phyloP scores from a whole-genome alignment of 2,888 invertebrate genomes.

The Galeruca laticollis region DNA sequence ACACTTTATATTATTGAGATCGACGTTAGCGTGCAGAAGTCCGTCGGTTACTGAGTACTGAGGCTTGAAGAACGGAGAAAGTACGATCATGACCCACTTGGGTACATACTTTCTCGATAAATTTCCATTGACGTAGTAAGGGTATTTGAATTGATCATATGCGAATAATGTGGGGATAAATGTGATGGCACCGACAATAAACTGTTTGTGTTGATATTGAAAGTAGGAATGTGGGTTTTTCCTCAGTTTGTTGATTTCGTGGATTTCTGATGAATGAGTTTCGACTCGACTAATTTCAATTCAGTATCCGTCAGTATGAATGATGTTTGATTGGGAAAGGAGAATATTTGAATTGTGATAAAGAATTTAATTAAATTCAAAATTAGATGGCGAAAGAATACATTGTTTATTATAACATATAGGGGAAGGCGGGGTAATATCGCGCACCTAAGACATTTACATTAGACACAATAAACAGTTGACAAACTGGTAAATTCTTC shows the following conservation, averaged over 20 bases:
- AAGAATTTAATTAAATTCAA: no score
- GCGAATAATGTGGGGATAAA: not conserved
- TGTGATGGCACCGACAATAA: constrained; percentile 9
- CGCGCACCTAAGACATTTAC: no score
- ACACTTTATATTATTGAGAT: constrained; percentile 11
- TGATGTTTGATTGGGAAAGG: no score
- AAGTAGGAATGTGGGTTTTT: not conserved
- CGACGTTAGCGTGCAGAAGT: constrained; percentile 29
- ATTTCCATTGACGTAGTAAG: constrained; percentile 49
- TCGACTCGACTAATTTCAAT: no score
- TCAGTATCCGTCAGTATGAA: no score
- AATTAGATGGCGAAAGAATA: no score
- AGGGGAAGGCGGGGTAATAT: no score
- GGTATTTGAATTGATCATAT: constrained; percentile 1
- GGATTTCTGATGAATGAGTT: no score
- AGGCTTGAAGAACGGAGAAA: constrained; percentile 52
- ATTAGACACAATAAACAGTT: no score
- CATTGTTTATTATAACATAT: no score
- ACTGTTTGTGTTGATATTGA: constrained; percentile 6
- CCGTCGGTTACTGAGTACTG: constrained; percentile 42
- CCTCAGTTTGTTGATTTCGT: not conserved
- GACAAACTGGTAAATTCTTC: no score
- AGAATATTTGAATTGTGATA: no score
- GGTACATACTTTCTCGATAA: constrained; percentile 57
- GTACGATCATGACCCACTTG: constrained; percentile 57